These are phyloP conservation scores for Fragum whitleyi DNA, from an alignment of 2,888 invertebrate genomes.

Conservation along the genomic window DNA sequence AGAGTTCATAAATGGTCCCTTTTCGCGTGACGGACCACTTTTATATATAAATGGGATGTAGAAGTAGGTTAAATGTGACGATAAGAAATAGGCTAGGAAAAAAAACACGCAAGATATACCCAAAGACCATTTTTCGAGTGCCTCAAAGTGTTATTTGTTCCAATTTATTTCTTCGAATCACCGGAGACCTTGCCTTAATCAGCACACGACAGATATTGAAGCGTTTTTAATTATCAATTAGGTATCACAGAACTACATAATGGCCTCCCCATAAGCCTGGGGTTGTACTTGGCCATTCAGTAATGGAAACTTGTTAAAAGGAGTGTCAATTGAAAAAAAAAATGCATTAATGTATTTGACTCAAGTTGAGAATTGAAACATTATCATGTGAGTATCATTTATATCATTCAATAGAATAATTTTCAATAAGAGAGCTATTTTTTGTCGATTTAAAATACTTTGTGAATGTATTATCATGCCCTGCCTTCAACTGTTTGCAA, in stretches of 20 bases:
- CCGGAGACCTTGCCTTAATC: not conserved
- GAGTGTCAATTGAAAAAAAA: not conserved
- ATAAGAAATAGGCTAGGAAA: no score
- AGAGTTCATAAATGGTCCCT: no score
- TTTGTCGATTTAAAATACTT: no score
- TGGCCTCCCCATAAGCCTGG: not conserved
- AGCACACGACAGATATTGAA: not conserved
- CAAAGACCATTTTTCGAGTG: not conserved
- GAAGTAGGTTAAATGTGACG: no score
- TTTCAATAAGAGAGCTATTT: no score
- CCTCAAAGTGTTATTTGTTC: not conserved
- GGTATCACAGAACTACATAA: not conserved
- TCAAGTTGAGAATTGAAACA: not conserved
- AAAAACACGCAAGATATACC: no score
- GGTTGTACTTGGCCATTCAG: not conserved
- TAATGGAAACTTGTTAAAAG: not conserved
- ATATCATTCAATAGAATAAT: no score
- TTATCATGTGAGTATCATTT: not conserved
- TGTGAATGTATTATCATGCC: no score
- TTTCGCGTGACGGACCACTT: no score
- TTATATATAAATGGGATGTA: no score
- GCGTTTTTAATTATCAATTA: constrained; percentile 1
- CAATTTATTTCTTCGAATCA: constrained; percentile 4
- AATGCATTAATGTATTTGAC: not conserved
- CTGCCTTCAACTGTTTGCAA: no score